A percentile compares a stretch with the other conserved stretches of the same genome.
These are phyloP conservation scores for Lissonota sp. DNA, from an alignment of 2,888 invertebrate species.

Conservation along the genomic window DNA sequence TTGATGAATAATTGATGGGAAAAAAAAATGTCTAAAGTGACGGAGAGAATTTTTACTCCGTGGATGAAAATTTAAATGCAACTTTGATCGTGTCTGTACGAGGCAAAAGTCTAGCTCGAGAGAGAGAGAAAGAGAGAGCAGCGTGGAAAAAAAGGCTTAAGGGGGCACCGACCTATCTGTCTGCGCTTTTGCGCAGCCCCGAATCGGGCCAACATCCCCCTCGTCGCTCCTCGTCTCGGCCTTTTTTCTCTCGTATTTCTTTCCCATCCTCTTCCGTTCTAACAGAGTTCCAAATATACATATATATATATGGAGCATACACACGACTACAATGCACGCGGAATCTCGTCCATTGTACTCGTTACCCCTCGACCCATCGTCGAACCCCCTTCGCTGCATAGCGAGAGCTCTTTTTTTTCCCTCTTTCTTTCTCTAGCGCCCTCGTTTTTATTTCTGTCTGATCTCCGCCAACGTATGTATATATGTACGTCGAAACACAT, in stretches of 20 bases:
- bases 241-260: slow-evolving; percentile 14
- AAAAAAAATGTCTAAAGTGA: too few species aligned
- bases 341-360: slow-evolving; percentile 65
- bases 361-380: slow-evolving; percentile 63
- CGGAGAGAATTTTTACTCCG: too few species aligned
- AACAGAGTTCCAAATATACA: slow-evolving; percentile 52
- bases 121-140: slow-evolving; percentile 38
- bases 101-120: slow-evolving; percentile 49
- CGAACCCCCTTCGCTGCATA: slow-evolving; percentile 44
- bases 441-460: slow-evolving; percentile 59
- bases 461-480: slow-evolving; percentile 48
- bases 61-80: slow-evolving; percentile 6
- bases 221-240: slow-evolving; percentile 12
- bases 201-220: slow-evolving; percentile 61
- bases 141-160: slow-evolving; percentile 62
- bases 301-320: slow-evolving; percentile 50
- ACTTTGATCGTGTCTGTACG: neutral
- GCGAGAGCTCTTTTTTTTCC: slow-evolving; percentile 14
- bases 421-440: slow-evolving; percentile 41
- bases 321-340: slow-evolving; percentile 57
- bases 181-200: slow-evolving; percentile 63
- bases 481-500: neutral
- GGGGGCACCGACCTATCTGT: slow-evolving; percentile 65
- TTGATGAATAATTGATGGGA: too few species aligned
- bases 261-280: slow-evolving; percentile 52